These are phyloP conservation scores for Diadema setosum DNA, from an alignment of 35 echinoderm and acorn worm genomes.

Conservation along the genomic window DNA sequence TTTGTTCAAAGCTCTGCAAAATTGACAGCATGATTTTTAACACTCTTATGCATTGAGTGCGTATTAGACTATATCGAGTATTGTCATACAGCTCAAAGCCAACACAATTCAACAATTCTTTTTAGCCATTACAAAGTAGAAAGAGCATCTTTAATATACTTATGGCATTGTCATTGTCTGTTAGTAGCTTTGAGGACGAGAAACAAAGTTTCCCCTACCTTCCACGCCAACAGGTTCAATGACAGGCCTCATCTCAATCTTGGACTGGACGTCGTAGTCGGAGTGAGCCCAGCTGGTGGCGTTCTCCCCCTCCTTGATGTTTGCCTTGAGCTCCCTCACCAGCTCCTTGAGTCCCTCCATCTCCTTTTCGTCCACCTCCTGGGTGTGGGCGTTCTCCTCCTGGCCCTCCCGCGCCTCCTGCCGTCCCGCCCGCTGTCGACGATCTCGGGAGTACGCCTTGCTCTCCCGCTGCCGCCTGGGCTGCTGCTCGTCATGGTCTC, in stretches of 20 bases:
- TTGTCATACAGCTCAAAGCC: too few relatives aligned
- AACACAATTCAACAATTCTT: too few relatives aligned
- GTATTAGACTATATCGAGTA: too few relatives aligned
- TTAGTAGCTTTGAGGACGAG: too few relatives aligned
- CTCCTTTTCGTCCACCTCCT: neutral
- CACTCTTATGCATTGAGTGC: too few relatives aligned
- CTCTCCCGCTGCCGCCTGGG: neutral
- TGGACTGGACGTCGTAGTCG: neutral
- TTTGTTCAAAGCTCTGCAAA: too few relatives aligned
- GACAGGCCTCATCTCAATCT: neutral
- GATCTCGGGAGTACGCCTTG: conserved; percentile 5
- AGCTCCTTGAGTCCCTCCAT: neutral
- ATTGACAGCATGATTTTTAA: too few relatives aligned
- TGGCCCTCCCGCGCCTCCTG: neutral
- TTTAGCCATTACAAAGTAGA: too few relatives aligned
- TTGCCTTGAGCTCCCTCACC: neutral
- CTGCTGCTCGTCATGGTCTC: neutral
- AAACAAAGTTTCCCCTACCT: neutral
- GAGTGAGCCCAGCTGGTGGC: neutral
- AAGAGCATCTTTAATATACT: too few relatives aligned
- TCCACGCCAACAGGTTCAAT: conserved; percentile 9
- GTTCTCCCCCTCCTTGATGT: neutral
- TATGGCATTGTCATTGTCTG: too few relatives aligned
- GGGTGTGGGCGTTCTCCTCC: neutral
- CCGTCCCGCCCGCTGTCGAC: neutral